A percentile compares a stretch with the other conserved stretches of the same genome.
Evolutionary conservation across 2,888 invertebrate species (phyloP).

Genomic region (Chironomus riparius): DNA sequence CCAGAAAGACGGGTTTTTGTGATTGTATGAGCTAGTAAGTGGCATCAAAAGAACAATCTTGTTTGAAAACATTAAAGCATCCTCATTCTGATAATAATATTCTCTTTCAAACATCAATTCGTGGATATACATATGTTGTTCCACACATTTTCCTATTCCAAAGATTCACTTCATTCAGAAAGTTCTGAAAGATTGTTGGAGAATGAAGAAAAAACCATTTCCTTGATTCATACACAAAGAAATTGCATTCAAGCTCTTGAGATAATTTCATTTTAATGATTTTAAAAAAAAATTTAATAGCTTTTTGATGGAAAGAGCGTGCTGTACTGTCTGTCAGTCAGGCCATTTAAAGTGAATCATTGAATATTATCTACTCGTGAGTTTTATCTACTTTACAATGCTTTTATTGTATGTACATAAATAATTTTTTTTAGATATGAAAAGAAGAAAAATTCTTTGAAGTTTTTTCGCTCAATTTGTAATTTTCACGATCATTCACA

Average conservation of each 20-base stretch:
- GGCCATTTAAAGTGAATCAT: background rate
- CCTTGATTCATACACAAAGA: slow-evolving; percentile 3
- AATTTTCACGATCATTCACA: no score
- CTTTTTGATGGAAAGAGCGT: slow-evolving; percentile 12
- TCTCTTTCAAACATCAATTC: background rate
- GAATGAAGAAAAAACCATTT: background rate
- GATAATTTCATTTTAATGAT: slow-evolving; percentile 18
- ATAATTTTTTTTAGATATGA: no score
- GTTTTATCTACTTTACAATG: no score
- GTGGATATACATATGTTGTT: background rate
- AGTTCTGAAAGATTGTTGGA: background rate
- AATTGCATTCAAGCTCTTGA: slow-evolving; percentile 10
- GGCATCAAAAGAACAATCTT: background rate
- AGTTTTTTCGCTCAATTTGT: no score
- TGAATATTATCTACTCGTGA: background rate
- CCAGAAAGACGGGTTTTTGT: slow-evolving; percentile 9
- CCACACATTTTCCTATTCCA: background rate
- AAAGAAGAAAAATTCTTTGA: no score
- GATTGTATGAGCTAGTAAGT: background rate
- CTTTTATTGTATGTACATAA: no score
- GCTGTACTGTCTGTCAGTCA: background rate
- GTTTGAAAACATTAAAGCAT: background rate
- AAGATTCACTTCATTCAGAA: background rate
- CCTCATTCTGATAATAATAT: background rate
- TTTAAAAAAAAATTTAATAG: background rate